phyloP scores from a whole-genome alignment of 2,888 invertebrate species.

The Drosophila trichaetosa region DNA sequence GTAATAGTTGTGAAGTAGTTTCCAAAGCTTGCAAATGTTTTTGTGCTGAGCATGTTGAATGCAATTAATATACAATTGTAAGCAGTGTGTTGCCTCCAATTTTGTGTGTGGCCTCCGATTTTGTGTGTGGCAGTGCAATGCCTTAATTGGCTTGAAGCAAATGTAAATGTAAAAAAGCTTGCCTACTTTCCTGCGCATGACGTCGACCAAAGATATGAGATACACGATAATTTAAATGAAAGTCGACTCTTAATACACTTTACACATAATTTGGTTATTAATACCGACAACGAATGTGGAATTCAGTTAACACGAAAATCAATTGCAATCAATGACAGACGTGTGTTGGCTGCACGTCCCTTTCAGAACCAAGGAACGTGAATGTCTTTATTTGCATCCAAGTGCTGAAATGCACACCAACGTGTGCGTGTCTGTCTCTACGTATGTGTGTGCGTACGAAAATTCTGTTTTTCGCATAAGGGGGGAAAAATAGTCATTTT shows the following conservation, averaged over 20 bases:
- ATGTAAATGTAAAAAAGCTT: conserved; percentile 16
- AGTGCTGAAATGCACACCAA: conserved; percentile 38
- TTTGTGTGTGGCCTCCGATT: neutral
- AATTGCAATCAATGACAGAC: conserved; percentile 70
- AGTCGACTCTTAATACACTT: conserved; percentile 44
- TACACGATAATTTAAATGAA: conserved; percentile 2
- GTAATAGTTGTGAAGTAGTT: conserved; percentile 1
- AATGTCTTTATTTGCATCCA: conserved; percentile 54
- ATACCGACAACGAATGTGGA: conserved; percentile 32
- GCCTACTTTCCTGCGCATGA: conserved; percentile 19
- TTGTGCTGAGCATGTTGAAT: conserved; percentile 31
- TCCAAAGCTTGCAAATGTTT: conserved; percentile 24
- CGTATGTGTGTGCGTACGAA: conserved; percentile 22
- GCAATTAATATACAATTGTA: conserved; percentile 50
- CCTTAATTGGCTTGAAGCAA: neutral
- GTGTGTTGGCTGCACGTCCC: conserved; percentile 26
- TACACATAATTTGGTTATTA: conserved; percentile 66
- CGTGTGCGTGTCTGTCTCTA: conserved; percentile 6
- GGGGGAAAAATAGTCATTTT: conserved; percentile 68
- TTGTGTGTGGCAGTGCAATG: neutral
- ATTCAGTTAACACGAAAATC: conserved; percentile 59
- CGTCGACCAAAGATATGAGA: neutral
- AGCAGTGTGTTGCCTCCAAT: neutral
- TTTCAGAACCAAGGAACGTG: conserved; percentile 37
- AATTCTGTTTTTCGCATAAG: conserved; percentile 60